Percentiles rank a stretch among this genome's conserved stretches.
Evolutionary conservation across 1,140 invertebrate species (phyloP).

Genomic region (Brachionus sp.): DNA sequence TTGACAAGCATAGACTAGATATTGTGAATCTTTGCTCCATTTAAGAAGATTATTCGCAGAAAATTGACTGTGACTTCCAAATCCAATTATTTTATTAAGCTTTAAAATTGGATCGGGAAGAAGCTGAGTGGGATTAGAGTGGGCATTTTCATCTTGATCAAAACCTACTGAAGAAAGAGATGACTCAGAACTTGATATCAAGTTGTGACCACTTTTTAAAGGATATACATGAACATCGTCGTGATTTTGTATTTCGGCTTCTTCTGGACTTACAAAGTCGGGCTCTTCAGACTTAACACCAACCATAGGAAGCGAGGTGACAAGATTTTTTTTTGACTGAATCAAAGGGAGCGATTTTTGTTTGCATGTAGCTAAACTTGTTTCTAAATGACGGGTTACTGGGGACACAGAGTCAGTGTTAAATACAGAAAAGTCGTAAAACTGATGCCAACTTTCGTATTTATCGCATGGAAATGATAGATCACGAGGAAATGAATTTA

Average conservation of each 20-base stretch:
- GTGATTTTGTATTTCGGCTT: constrained; percentile 18
- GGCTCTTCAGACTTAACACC: background rate
- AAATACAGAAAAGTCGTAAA: constrained; percentile 56
- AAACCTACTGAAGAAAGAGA: background rate
- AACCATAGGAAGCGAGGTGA: background rate
- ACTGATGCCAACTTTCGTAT: constrained; percentile 56
- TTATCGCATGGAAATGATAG: constrained; percentile 54
- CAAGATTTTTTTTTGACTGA: background rate
- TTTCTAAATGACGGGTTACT: background rate
- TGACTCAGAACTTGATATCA: background rate
- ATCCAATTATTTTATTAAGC: constrained; percentile 56
- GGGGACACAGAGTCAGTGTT: background rate
- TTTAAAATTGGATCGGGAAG: constrained; percentile 58
- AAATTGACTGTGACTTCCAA: constrained; percentile 51
- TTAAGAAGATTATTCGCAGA: constrained; percentile 48
- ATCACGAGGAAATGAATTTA: constrained; percentile 54
- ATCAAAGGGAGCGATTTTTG: background rate
- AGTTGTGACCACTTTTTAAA: background rate
- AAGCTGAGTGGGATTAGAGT: constrained; percentile 46
- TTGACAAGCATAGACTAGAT: constrained; percentile 57
- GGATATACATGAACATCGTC: constrained; percentile 19
- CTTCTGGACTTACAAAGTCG: constrained; percentile 13
- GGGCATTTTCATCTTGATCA: background rate
- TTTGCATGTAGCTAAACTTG: background rate
- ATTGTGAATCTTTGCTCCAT: constrained; percentile 53